Conservation (phyloP, 2,888 invertebrate species). For the Volucella bombylans region DNA sequence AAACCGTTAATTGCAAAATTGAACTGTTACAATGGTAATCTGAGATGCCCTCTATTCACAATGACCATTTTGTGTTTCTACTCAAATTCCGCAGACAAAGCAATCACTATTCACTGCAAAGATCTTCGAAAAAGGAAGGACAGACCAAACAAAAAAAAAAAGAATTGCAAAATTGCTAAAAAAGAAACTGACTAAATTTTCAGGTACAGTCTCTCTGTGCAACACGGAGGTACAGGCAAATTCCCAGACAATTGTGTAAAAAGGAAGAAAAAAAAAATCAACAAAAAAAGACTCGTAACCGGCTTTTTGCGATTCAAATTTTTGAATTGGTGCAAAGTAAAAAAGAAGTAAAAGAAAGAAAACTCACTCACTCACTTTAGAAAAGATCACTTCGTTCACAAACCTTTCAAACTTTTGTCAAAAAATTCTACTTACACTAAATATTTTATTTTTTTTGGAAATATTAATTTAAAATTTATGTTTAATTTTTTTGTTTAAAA, state of each 20-base stretch:
- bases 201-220: constrained; percentile 55
- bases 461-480: constrained; percentile 13
- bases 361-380: constrained; percentile 47
- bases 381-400: neutral
- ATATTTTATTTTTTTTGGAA: constrained; percentile 10
- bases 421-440: constrained; percentile 10
- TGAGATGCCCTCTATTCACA: too few species aligned
- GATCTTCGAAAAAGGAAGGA: neutral
- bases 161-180: constrained; percentile 25
- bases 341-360: constrained; percentile 16
- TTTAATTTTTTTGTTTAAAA: too few species aligned
- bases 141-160: neutral
- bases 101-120: too few species aligned
- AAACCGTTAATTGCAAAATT: too few species aligned
- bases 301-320: constrained; percentile 29
- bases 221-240: constrained; percentile 17
- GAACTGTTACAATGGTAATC: too few species aligned
- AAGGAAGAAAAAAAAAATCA: constrained; percentile 16
- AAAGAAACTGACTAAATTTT: constrained; percentile 35
- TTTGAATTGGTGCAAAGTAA: neutral
- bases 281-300: constrained; percentile 34
- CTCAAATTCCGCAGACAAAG: too few species aligned
- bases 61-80: too few species aligned
- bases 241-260: neutral
- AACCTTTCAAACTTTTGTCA: constrained; percentile 43